These are phyloP conservation scores for Stomatorhinus walkeri DNA, from an alignment of 2,797 vertebrate genomes.

Conservation along the genomic window DNA sequence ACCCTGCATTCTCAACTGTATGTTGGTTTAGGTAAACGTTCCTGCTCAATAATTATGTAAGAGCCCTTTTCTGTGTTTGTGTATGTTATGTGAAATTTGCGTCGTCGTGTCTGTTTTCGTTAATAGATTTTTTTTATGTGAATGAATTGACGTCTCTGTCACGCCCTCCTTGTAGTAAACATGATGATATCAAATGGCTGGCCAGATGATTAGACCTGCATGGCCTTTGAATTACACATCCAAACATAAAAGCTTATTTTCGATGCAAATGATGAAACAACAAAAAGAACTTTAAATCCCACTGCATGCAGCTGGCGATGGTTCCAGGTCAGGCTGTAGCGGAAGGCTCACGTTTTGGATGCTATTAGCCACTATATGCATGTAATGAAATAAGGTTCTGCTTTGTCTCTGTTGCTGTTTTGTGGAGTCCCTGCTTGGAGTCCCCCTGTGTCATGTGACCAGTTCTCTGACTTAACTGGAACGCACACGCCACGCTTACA, in stretches of 20 bases:
- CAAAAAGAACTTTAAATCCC: background rate
- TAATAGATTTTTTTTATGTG: background rate
- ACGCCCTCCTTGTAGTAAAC: background rate
- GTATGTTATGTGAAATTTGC: background rate
- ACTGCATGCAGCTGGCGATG: background rate
- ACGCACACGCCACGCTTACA: background rate
- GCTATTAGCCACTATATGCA: background rate
- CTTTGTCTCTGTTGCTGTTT: background rate
- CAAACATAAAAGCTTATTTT: background rate
- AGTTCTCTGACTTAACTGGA: background rate
- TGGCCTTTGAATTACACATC: background rate
- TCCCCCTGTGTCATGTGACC: background rate
- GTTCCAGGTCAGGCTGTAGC: background rate
- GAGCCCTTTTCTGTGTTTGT: background rate
- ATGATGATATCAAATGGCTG: background rate
- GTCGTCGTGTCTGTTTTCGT: background rate
- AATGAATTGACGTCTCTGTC: background rate
- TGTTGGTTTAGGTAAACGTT: background rate
- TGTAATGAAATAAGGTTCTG: background rate
- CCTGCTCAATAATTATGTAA: background rate
- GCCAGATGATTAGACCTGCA: background rate
- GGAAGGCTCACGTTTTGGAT: background rate
- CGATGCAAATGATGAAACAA: background rate
- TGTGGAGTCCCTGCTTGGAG: background rate
- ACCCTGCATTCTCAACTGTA: background rate